Percentiles rank a stretch among this genome's conserved stretches.
These are phyloP conservation scores for Nasua narica DNA, from an alignment of 2,797 vertebrate genomes.

Conservation along the genomic window DNA sequence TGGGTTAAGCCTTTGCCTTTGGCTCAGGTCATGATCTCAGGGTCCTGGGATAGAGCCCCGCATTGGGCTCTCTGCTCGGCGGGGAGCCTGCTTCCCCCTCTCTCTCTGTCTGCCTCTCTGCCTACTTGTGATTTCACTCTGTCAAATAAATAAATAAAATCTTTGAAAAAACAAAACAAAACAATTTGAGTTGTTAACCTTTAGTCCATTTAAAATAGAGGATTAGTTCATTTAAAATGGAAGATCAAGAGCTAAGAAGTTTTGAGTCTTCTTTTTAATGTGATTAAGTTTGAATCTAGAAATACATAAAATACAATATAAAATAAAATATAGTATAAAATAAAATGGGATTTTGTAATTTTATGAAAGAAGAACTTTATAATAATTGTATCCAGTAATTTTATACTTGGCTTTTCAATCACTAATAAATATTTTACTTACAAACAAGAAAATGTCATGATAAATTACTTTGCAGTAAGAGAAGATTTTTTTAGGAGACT, in stretches of 20 bases:
- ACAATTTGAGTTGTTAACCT: conserved; percentile 47
- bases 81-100: too few species aligned
- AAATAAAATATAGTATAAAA: neutral
- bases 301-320: neutral
- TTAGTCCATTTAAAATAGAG: conserved; percentile 36
- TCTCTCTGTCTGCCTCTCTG: too few species aligned
- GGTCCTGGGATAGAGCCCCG: too few species aligned
- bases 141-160: too few species aligned
- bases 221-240: conserved; percentile 14
- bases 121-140: too few species aligned
- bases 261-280: neutral
- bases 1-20: too few species aligned
- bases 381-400: neutral
- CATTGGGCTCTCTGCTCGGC: too few species aligned
- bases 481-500: neutral
- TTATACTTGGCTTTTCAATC: neutral
- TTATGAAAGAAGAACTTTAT: neutral
- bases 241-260: conserved; percentile 17
- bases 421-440: conserved; percentile 26
- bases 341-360: neutral
- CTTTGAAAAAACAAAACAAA: neutral
- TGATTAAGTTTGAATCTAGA: conserved; percentile 27
- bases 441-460: neutral
- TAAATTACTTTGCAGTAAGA: conserved; percentile 14
- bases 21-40: too few species aligned